Conservation (phyloP, 2,113 vertebrate species). For the Lanius ludovicianus region DNA sequence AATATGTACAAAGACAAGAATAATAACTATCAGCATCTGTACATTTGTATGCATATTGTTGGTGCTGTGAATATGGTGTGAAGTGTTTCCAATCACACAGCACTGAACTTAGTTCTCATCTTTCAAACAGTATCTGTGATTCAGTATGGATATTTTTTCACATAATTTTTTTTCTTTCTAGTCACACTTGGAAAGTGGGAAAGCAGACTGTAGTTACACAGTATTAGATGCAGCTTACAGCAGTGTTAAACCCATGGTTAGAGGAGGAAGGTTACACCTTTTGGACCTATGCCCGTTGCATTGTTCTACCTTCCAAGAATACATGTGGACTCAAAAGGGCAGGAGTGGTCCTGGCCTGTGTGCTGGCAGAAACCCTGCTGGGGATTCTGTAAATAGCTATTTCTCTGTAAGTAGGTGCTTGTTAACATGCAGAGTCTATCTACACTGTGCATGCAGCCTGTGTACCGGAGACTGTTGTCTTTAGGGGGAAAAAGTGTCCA, state of each 20-base stretch:
- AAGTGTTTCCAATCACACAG: not conserved
- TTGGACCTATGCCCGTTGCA: not conserved
- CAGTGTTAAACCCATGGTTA: not conserved
- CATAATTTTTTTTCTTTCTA: not conserved
- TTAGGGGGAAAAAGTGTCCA: not conserved
- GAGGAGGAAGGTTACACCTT: not conserved
- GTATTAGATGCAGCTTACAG: not conserved
- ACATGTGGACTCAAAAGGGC: not conserved
- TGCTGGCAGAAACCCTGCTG: not conserved
- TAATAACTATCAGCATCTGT: not conserved
- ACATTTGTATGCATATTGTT: not conserved
- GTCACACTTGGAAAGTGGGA: not conserved
- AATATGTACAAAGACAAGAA: not conserved
- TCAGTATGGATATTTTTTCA: not conserved
- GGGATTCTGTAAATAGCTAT: not conserved
- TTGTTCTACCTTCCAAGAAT: constrained; percentile 32
- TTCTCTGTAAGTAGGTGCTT: not conserved
- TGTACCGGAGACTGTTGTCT: not conserved
- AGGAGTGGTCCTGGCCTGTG: not conserved
- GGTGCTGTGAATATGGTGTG: not conserved
- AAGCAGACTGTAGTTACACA: not conserved
- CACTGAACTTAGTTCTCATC: not conserved
- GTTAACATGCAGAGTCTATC: not conserved
- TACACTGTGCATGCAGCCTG: not conserved
- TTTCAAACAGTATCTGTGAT: not conserved